Percentiles rank a stretch among this genome's conserved stretches.
These are phyloP conservation scores for Amorpha juglandis DNA, from an alignment of 2,888 invertebrate genomes.

Conservation along the genomic window DNA sequence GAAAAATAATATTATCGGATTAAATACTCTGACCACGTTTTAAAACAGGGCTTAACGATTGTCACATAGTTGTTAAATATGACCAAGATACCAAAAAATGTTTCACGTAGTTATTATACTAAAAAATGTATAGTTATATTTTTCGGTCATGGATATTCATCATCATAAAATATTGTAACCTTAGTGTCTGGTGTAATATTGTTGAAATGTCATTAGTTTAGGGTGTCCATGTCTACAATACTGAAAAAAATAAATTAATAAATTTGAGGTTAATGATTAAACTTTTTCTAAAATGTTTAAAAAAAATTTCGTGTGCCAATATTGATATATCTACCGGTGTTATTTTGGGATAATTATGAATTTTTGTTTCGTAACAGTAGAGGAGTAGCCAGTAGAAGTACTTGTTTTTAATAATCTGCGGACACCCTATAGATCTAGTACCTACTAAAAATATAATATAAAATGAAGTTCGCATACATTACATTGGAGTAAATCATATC, in stretches of 20 bases:
- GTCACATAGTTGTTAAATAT: constrained; percentile 58
- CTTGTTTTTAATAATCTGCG: neutral
- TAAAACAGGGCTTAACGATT: constrained; percentile 69
- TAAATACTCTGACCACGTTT: constrained; percentile 44
- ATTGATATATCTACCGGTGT: neutral
- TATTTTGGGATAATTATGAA: too few relatives aligned
- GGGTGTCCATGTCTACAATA: constrained; percentile 5
- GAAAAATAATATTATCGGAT: constrained; percentile 45
- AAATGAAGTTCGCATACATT: neutral
- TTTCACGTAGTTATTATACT: constrained; percentile 60
- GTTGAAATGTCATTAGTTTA: constrained; percentile 1
- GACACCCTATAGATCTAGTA: constrained; percentile 16
- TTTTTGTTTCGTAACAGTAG: too few relatives aligned
- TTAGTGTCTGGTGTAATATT: constrained; percentile 11
- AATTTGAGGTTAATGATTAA: too few relatives aligned
- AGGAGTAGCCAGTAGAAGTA: too few relatives aligned
- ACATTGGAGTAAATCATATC: constrained; percentile 10
- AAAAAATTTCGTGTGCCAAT: neutral
- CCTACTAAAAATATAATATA: constrained; percentile 4
- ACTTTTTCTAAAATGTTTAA: too few relatives aligned
- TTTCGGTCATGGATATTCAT: constrained; percentile 37
- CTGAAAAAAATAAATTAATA: neutral
- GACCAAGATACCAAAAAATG: constrained; percentile 58
- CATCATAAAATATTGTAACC: constrained; percentile 33
- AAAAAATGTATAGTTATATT: constrained; percentile 53